These are phyloP conservation scores for Agraylea sexmaculata DNA, from an alignment of 1,140 invertebrate species.

Conservation along the genomic window DNA sequence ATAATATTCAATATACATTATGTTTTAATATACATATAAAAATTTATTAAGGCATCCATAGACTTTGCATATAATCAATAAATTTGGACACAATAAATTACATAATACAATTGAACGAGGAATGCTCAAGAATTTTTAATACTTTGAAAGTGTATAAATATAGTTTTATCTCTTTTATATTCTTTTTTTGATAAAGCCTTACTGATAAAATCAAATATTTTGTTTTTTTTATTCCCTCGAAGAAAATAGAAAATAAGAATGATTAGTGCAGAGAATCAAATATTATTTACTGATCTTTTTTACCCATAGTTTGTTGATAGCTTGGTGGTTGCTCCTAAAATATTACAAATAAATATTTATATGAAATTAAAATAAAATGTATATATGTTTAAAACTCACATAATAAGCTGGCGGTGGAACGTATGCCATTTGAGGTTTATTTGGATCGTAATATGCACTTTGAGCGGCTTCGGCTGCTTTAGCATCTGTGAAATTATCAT, in stretches of 20 bases:
- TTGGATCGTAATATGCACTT: constrained; percentile 79
- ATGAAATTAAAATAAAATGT: constrained; percentile 13
- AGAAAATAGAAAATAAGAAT: too few species aligned
- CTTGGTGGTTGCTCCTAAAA: constrained; percentile 64
- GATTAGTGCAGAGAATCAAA: too few species aligned
- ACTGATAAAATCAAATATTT: background rate
- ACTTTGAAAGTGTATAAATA: too few species aligned
- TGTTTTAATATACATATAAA: too few species aligned
- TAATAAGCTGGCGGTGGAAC: constrained; percentile 75
- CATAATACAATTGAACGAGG: too few species aligned
- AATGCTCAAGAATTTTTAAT: too few species aligned
- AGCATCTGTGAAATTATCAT: constrained; percentile 45
- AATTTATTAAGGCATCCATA: too few species aligned
- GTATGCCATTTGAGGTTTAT: constrained; percentile 69
- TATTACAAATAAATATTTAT: constrained; percentile 15
- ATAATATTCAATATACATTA: too few species aligned
- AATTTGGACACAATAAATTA: too few species aligned
- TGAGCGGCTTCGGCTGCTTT: constrained; percentile 79
- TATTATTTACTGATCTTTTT: constrained; percentile 35
- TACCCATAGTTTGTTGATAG: constrained; percentile 47
- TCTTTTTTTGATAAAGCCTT: background rate
- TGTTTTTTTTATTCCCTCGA: background rate
- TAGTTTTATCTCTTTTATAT: background rate
- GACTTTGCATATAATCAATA: too few species aligned
- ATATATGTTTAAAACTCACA: constrained; percentile 43